phyloP scores from a whole-genome alignment of 2,797 vertebrate genomes.

The Coregonus suidteri region DNA sequence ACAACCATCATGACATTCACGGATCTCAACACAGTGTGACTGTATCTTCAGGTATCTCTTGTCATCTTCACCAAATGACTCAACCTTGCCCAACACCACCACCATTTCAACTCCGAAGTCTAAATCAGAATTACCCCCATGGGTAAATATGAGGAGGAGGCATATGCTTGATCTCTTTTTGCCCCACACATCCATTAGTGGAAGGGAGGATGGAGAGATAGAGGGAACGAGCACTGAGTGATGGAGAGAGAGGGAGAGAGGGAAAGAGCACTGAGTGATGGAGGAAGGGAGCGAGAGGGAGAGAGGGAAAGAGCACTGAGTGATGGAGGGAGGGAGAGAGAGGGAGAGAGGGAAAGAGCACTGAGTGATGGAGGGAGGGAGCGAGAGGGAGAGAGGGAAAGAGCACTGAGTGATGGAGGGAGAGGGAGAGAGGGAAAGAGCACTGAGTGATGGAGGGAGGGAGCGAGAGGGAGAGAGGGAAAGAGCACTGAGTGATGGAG shows the following conservation, averaged over 20 bases:
- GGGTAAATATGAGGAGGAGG: background rate
- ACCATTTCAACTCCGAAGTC: background rate
- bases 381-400: background rate
- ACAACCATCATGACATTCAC: no score
- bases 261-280: background rate
- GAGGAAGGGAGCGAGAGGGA: no score
- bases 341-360: background rate
- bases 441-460: background rate
- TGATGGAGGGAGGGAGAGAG: no score
- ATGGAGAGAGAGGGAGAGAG: slow-evolving; percentile 2
- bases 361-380: no score
- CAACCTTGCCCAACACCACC: background rate
- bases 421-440: slow-evolving; percentile 7
- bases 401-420: background rate
- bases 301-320: background rate
- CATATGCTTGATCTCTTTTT: background rate
- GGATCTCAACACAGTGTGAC: no score
- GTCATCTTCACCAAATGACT: background rate
- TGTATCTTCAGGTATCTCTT: background rate
- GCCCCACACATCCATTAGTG: background rate
- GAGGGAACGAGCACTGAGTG: slow-evolving; percentile 1
- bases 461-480: background rate
- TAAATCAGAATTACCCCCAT: no score
- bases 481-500: slow-evolving; percentile 6
- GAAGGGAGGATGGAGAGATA: background rate